Base-by-base conservation (phyloP, 2,113 vertebrate species). In the Verasper variegatus region DNA sequence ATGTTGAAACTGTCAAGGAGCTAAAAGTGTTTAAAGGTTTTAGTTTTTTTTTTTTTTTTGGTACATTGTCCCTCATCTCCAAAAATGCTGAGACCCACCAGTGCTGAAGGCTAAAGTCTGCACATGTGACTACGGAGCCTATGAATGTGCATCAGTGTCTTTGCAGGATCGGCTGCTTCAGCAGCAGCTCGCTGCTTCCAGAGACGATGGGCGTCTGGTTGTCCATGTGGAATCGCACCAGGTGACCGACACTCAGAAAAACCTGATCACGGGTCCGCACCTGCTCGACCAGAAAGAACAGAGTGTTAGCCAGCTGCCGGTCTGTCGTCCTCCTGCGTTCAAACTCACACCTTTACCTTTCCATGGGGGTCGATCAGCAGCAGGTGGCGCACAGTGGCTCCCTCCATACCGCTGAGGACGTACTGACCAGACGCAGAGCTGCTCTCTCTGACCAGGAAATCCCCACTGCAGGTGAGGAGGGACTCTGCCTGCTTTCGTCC, bases 381-480 rank as follows among this genome's bases (percentile, higher is more conserved):
- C 21, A 98, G 93, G 81, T 97, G 97, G 15, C 95, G 96, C 52
- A 95, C 96, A 14, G 95, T 95, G 77, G 94, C 94, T 84, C 95
- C 95, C 82, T 98, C 96, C 61, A 97, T 92, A 14, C 97, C 97
- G 52, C 97, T 98, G 86, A 98, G 93, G 7, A 98, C 97, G 49
- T 96, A 97, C 69, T 97, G 97, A 73, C 96, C 95, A 51, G 96
- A 94, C 64, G 96, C 95, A 0, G 96, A 95, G 47, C 91, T 92
- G 83, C 97, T 98, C 86, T 98, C 97, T 74, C 97, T 93, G 82
- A 97, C 96, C 92, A 98, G 89, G 89, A 98, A 98, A 83, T 98
- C 97, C 3, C 97, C 97, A 0, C 95, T 96, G 0, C 94, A 95
- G 54, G 93, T 91, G 71, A 98, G 92, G 20, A 98, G 96, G 10